Evolutionary conservation across 2,888 invertebrate genomes (phyloP), one percentile per base, ranked within the genome.

Genomic region (Drosophila aldrichi): DNA sequence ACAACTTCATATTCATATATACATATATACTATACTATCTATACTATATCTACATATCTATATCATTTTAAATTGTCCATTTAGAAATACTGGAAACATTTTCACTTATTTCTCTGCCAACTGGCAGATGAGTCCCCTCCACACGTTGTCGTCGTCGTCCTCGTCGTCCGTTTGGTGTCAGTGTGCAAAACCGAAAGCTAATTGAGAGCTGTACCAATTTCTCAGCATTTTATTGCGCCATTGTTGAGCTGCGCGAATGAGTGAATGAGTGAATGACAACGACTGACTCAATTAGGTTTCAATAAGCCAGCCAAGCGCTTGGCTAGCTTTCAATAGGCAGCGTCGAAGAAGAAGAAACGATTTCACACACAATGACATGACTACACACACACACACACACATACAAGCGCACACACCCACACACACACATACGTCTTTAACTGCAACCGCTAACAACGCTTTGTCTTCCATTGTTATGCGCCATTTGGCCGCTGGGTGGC

Each of bases 261-360:
- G 40, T 56, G 44, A 29, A 29, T 14, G 46, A 69, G 40, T 56
- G 51, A 29, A 22, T 14, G 70, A 64, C 58, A 65, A 44, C 55
- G 66, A 36, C 34, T 67, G 82, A 67, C 80, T 82, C 86, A 81
- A 81, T 86, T 86, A 77, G 74, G 73, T 65, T 70, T 86, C 81
- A 81, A 86, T 82, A 68, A 70, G 70, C 62, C 55, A 62, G 62
- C 66, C 48, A 65, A 71, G 61, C 75, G 55, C 52, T 74, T 74
- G 62, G 62, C 60, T 74, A 55, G 41, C 49, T 73, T 74, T 74
- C 61, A 74, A 69, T 56, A 41, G 69, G 48, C 48, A 29, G 43
- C 59, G 67, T 52, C 58, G 72, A 63, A n/a, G n/a, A n/a, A n/a
- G 77, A 66, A 76, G 70, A 70, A 65, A 68, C 83, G 77, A 83